Percentiles rank a stretch among this genome's conserved stretches.
These are phyloP conservation scores for Gopherus evgoodei DNA, from an alignment of 2,113 vertebrate genomes.

Conservation along the genomic window DNA sequence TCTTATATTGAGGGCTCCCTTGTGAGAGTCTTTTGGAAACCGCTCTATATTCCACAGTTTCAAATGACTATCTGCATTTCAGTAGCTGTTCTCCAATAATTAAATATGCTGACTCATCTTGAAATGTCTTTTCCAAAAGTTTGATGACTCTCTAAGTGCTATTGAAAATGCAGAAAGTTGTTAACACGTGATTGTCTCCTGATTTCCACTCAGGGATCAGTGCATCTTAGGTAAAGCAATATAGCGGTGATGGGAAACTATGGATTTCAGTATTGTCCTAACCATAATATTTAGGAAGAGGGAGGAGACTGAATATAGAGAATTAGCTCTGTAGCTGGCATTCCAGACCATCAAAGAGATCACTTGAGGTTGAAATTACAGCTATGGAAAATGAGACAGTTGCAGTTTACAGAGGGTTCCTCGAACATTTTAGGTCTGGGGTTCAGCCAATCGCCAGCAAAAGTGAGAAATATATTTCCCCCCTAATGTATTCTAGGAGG, in stretches of 20 bases:
- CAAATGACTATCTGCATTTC: not conserved
- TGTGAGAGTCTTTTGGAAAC: not conserved
- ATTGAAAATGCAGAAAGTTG: not conserved
- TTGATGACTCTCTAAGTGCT: not conserved
- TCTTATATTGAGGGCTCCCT: not conserved
- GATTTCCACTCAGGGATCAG: fast-evolving
- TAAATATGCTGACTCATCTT: not conserved
- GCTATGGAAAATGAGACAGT: fast-evolving
- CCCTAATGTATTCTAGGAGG: not conserved
- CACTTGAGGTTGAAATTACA: not conserved
- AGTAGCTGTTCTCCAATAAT: not conserved
- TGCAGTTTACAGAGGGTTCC: not conserved
- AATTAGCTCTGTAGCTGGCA: not conserved
- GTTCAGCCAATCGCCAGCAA: no score
- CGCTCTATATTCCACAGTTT: not conserved
- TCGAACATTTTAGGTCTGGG: no score
- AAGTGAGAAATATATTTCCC: no score
- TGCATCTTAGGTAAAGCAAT: no score
- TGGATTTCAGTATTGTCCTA: not conserved
- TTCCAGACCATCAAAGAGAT: not conserved
- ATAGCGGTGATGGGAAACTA: not conserved
- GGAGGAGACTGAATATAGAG: not conserved
- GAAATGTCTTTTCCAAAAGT: not conserved
- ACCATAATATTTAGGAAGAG: not conserved
- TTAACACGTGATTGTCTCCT: not conserved